Base-by-base conservation (phyloP, 2,113 vertebrate species). In the Nycticryphes semicollaris region DNA sequence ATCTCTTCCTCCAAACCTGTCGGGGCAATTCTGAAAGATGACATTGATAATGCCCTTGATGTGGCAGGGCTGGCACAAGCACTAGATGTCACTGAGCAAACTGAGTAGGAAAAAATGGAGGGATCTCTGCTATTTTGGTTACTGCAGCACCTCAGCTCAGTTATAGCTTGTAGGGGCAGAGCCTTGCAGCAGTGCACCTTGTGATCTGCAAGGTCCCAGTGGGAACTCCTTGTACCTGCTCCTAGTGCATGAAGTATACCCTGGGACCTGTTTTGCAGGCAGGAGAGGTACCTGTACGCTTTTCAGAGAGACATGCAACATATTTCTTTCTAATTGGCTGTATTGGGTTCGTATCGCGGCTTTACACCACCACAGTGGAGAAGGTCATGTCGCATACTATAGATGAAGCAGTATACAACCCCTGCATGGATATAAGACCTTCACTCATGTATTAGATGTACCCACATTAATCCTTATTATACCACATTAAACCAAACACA, bases 351-450 rank as follows among this genome's bases (percentile, higher is more conserved):
- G 6, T 23, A 5, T 1, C 10, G 51, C 7, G 35, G 23, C 60
- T 82, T 72, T 67, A 13, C 3, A 14, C 7, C 25, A 28, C 39
- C 1, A 3, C 56, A 51, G 30, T n/a, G 35, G 41, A 41, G 50
- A 14, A 37, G 47, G 14, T 35, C 2, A 0, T 14, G 15, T 22
- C 56, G 33, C 0, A 0, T 37, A 8, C 54, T 22, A 6, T 3
- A 30, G 64, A 31, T 70, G 80, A 57, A 78, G 66, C n/a, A 60
- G 23, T 10, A 3, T 23, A 17, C 12, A 72, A 16, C 14, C 33
- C 19, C 72, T 86, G 30, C 30, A 1, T 11, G 72, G 47, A 67
- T 14, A 7, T 9, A 25, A 79, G 51, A 75, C 24, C 30, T 83
- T 53, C 31, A 31, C 22, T 83, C 22, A 12, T 3, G 0, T 2